Evolutionary conservation across 2,113 vertebrate species (phyloP), one percentile per base, ranked within the genome.

Genomic region (Aramus guarauna): DNA sequence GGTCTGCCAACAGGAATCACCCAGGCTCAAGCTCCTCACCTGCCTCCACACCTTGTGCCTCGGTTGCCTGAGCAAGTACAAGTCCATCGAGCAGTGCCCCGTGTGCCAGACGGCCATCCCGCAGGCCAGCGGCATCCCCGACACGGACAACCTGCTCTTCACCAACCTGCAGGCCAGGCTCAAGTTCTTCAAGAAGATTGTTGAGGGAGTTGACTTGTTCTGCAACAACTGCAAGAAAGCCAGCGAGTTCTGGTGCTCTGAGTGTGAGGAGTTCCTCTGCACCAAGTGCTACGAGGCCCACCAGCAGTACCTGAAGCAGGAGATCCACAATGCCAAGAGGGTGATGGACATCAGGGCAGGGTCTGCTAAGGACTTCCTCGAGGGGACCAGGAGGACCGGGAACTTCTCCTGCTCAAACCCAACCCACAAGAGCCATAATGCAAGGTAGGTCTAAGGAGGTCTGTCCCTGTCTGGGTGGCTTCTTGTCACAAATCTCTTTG

Each of bases 31-130:
- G 81, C 97, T 98, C 58, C 97, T 98, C 24, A 58, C 86, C 67
- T 98, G 98, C 68, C 85, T 98, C 50, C 98, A 98, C 91, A 97
- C 97, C 7, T 52, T 98, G 34, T 98, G 98, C 47, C 88, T 92
- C 0, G 23, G 10, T 34, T 98, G 98, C 76, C 52, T 98, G 64
- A 60, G 72, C 1, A 45, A 96, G 71, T 88, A 55, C 48, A 92
- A 94, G 7, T 58, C 80, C 0, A 0, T 59, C 0, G 9, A 47
- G 55, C 95, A 60, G 5, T 98, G 98, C 22, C 97, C 97, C 0
- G 23, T 96, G 52, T 98, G 98, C 94, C 71, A 1, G 45, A 50
- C 5, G 0, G 6, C 93, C 20, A 36, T 60, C 27, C 52, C 60
- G 0, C 12, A 32, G 4, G 30, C 36, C 9, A 14, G 27, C 0